Base-by-base conservation (phyloP, 1,140 invertebrate species). In the Drosophila truncata region DNA sequence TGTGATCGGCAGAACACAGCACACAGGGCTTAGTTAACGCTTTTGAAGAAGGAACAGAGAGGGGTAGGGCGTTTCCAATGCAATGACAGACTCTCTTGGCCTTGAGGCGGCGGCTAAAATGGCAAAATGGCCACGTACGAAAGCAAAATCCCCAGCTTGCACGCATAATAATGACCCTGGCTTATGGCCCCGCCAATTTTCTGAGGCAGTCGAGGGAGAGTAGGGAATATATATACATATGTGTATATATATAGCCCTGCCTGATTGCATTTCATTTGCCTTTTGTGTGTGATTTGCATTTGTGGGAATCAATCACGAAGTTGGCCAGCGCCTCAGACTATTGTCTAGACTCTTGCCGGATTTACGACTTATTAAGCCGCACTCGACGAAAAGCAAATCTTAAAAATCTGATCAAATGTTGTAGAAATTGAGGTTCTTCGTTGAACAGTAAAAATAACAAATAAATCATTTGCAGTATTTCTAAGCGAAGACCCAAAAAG, bases 231-330 rank as follows among this genome's bases (percentile, higher is more conserved):
- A 69, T 78, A 60, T 55, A 58, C 18, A 49, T 82, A 66, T 55
- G 57, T 18, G 60, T 78, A 72, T 55, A 61, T n/a, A 66, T 82
- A 73, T 49, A 61, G 39, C 42, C 67, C 67, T 60, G 62, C 58
- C 77, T 87, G 84, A 87, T 87, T 87, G 84, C 84, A 87, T 88
- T 87, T 87, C 77, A 87, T 87, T 86, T 86, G 83, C 66, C 78
- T 39, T 47, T 47, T 25, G 63, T 60, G 52, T 55, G 52, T 16
- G 29, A 74, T 75, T 77, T 77, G 74, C 74, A 77, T 77, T 87
- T 87, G 84, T 83, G 84, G 78, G 83, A 87, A 87, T 87, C 83
- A 87, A 87, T 87, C 83, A 87, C 65, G 70, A 84, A 41, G 35
- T 69, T 47, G 65, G 44, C 44, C 76, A 72, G 65, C 50, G 69